These are phyloP conservation scores for Babyrousa celebensis DNA, from an alignment of 2,797 vertebrate species.

Conservation along the genomic window DNA sequence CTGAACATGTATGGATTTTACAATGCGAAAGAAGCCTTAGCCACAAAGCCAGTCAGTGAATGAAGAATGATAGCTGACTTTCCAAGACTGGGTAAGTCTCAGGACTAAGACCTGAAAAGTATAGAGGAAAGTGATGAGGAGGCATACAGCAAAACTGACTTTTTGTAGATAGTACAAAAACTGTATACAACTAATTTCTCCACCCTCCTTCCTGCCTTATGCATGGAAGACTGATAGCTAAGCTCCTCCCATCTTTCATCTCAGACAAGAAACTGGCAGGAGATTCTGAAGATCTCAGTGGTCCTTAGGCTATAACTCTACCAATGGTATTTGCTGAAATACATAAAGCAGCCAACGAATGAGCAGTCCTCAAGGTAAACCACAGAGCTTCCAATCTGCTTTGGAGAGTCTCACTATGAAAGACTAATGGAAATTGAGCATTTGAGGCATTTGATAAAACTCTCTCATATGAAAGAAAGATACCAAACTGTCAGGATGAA, in stretches of 20 bases:
- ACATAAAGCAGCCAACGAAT: background rate
- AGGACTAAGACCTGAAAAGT: background rate
- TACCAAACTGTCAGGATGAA: background rate
- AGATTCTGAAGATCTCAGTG: background rate
- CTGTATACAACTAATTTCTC: background rate
- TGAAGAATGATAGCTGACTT: background rate
- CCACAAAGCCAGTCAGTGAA: background rate
- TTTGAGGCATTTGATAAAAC: background rate
- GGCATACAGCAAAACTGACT: background rate
- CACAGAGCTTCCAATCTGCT: background rate
- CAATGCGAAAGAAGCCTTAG: background rate
- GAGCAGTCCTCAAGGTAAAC: background rate
- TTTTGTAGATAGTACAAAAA: conserved; percentile 6
- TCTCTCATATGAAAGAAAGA: background rate
- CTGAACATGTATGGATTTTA: background rate
- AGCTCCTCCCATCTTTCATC: background rate
- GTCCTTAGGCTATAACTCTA: background rate
- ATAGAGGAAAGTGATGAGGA: background rate
- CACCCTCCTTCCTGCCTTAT: background rate
- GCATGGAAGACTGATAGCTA: background rate
- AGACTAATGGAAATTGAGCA: conserved; percentile 12
- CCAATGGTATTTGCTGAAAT: background rate
- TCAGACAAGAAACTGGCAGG: background rate
- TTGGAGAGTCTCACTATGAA: background rate
- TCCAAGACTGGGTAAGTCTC: background rate